Conservation (phyloP, 2,113 vertebrate species). For the Oryzias celebensis region DNA sequence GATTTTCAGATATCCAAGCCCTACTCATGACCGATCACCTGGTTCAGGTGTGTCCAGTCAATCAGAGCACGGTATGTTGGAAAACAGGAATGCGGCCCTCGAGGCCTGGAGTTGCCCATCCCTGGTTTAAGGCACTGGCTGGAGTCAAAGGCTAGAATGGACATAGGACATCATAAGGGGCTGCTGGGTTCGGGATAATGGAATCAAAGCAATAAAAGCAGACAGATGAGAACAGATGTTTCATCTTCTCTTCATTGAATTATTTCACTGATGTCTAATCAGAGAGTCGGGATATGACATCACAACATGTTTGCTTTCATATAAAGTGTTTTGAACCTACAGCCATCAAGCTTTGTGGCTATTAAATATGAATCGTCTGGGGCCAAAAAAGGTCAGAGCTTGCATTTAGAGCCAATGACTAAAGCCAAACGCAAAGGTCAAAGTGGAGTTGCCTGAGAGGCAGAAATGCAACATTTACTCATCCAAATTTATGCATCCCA, state of each 20-base stretch:
- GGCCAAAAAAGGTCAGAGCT: constrained; percentile 69
- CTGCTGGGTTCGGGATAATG: constrained; percentile 50
- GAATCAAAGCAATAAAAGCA: constrained; percentile 54
- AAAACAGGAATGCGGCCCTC: too few species aligned
- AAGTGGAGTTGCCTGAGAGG: constrained; percentile 73
- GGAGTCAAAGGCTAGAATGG: constrained; percentile 78
- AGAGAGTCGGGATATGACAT: too few species aligned
- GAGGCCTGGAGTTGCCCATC: too few species aligned
- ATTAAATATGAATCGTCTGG: constrained; percentile 76
- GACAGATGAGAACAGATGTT: constrained; percentile 35
- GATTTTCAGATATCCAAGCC: too few species aligned
- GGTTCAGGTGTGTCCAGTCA: too few species aligned
- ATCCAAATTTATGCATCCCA: constrained; percentile 74
- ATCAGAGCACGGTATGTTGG: too few species aligned
- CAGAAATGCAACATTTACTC: constrained; percentile 56
- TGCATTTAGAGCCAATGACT: constrained; percentile 74
- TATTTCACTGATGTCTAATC: too few species aligned
- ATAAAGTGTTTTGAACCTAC: constrained; percentile 4
- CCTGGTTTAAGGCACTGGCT: too few species aligned
- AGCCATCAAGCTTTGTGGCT: constrained; percentile 51
- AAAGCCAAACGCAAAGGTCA: constrained; percentile 79
- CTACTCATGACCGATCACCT: too few species aligned
- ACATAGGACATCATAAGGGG: constrained; percentile 58
- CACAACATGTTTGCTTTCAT: too few species aligned
- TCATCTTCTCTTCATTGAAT: constrained; percentile 16